Conservation (phyloP, 2,113 vertebrate species). For the Otocyon megalotis region DNA sequence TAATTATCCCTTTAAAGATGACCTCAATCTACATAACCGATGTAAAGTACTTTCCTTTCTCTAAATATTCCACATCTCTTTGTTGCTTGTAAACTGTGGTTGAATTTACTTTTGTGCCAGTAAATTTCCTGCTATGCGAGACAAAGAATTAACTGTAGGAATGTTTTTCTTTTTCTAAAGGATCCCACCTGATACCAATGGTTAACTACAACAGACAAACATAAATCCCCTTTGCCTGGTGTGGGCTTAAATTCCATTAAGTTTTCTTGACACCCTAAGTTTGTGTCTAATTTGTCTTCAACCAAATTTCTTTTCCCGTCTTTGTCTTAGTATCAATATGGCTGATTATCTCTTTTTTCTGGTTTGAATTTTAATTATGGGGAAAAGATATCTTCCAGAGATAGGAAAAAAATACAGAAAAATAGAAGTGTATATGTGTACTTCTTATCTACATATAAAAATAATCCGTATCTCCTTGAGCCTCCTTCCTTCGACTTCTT, state of each 20-base stretch:
- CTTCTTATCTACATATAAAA: neutral
- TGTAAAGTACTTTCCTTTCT: neutral
- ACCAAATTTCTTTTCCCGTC: constrained; percentile 37
- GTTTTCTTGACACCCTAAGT: neutral
- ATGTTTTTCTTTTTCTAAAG: neutral
- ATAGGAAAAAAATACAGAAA: neutral
- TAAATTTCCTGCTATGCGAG: neutral
- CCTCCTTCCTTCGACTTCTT: neutral
- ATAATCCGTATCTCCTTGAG: neutral
- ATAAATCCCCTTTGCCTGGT: neutral
- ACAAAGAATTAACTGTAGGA: neutral
- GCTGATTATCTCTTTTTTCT: neutral
- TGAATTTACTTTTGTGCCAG: neutral
- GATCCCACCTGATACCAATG: neutral
- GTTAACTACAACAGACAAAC: constrained; percentile 6
- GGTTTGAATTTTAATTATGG: constrained; percentile 35
- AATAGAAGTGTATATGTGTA: neutral
- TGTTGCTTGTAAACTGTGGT: constrained; percentile 23
- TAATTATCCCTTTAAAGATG: constrained; percentile 13
- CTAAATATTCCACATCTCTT: neutral
- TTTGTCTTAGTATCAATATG: constrained; percentile 3
- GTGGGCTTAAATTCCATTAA: constrained; percentile 21
- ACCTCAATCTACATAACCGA: neutral
- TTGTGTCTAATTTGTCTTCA: constrained; percentile 17
- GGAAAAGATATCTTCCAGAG: constrained; percentile 14